Evolutionary conservation across 2,113 vertebrate genomes (phyloP).

Genomic region (Gobiocypris rarus): DNA sequence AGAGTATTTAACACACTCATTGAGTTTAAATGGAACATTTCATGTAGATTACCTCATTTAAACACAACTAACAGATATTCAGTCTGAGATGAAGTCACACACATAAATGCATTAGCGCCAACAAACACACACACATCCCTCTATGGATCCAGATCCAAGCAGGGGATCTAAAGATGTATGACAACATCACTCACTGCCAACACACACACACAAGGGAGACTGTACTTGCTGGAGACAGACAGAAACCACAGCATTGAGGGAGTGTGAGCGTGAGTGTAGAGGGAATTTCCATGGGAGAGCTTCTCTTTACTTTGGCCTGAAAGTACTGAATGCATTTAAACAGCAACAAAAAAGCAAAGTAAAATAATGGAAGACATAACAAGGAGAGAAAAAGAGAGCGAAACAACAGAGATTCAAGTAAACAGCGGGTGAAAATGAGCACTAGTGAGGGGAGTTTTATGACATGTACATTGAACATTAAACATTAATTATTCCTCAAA

Average conservation of each 20-base stretch:
- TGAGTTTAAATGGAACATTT: slow-evolving; percentile 5
- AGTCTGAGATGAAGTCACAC: slow-evolving; percentile 17
- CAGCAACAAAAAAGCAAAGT: slow-evolving; percentile 20
- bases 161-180: slow-evolving; percentile 39
- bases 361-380: not conserved
- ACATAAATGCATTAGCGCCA: slow-evolving; percentile 9
- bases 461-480: slow-evolving; percentile 30
- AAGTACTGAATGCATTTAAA: slow-evolving; percentile 12
- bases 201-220: slow-evolving; percentile 22
- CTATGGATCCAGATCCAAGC: slow-evolving; percentile 32
- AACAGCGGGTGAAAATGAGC: slow-evolving; percentile 40
- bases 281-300: slow-evolving; percentile 32
- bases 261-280: slow-evolving; percentile 1
- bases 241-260: slow-evolving; percentile 35
- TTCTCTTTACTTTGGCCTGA: slow-evolving; percentile 12
- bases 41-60: slow-evolving; percentile 23
- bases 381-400: not conserved
- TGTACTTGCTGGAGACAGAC: slow-evolving; percentile 41
- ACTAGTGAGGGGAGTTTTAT: slow-evolving; percentile 57
- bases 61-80: slow-evolving; percentile 12
- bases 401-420: not conserved
- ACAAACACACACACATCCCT: slow-evolving; percentile 35
- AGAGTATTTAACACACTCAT: not conserved
- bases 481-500: not conserved
- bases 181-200: slow-evolving; percentile 36